Conservation (phyloP, 1,140 invertebrate genomes). For the Bombus affinis region DNA sequence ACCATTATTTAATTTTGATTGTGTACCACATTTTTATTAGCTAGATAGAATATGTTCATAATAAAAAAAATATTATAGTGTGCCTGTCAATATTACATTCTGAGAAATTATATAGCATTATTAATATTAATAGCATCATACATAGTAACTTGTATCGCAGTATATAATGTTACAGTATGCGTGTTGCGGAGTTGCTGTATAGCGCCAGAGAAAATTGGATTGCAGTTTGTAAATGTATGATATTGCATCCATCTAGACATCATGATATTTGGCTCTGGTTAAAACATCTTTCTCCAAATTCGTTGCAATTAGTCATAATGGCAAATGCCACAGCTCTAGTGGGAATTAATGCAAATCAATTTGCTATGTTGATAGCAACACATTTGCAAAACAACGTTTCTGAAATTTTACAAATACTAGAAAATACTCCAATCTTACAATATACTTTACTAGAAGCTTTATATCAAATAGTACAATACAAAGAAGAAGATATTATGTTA, state of each 20-base stretch:
- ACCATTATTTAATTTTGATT: background rate
- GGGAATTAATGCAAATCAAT: constrained; percentile 70
- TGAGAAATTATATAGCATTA: constrained; percentile 12
- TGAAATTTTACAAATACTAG: constrained; percentile 77
- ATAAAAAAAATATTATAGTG: background rate
- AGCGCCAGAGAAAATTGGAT: constrained; percentile 79
- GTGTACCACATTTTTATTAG: background rate
- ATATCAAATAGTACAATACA: constrained; percentile 82
- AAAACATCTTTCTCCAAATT: constrained; percentile 73
- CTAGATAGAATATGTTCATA: background rate
- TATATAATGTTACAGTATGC: constrained; percentile 72
- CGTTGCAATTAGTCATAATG: constrained; percentile 71
- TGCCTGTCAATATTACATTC: background rate
- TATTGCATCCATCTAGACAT: constrained; percentile 71
- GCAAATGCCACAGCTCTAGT: constrained; percentile 65
- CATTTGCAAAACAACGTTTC: constrained; percentile 69
- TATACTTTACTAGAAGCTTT: constrained; percentile 86
- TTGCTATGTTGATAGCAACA: constrained; percentile 70
- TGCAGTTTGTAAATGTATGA: constrained; percentile 78
- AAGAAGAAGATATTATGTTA: constrained; percentile 79
- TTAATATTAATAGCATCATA: constrained; percentile 41
- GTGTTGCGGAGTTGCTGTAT: constrained; percentile 77
- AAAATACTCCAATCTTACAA: constrained; percentile 79
- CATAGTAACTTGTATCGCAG: constrained; percentile 55
- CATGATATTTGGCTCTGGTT: constrained; percentile 78